Percentiles rank a stretch among this genome's conserved stretches.
Conservation (phyloP, 2,888 invertebrate genomes). For the Orthosia gracilis region DNA sequence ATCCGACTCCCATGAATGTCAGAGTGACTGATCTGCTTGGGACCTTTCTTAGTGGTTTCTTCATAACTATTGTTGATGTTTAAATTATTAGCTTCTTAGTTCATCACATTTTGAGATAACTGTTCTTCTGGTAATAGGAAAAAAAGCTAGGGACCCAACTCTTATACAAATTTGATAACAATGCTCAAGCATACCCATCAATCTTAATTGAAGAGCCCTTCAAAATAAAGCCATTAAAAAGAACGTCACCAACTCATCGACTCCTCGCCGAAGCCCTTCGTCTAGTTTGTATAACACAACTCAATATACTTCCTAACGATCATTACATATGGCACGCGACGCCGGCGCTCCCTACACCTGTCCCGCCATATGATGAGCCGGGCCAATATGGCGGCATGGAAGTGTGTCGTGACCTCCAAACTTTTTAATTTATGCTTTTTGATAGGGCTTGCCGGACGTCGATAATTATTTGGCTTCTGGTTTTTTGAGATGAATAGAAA, state of each 20-base stretch:
- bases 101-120: too few species aligned
- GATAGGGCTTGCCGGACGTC: conserved; percentile 36
- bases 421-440: conserved; percentile 61
- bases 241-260: conserved; percentile 7
- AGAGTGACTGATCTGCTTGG: not conserved
- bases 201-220: not conserved
- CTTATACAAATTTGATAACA: not conserved
- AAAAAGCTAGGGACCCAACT: not conserved
- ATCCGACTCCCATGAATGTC: not conserved
- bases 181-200: not conserved
- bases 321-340: conserved; percentile 59
- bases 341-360: conserved; percentile 72
- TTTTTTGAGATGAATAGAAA: conserved; percentile 12
- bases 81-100: too few species aligned
- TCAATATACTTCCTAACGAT: conserved; percentile 52
- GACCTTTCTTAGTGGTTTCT: not conserved
- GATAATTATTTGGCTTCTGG: conserved; percentile 34
- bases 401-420: conserved; percentile 69
- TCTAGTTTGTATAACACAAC: conserved; percentile 38
- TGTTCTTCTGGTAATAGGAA: too few species aligned
- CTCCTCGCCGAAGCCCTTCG: conserved; percentile 45
- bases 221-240: conserved; percentile 25
- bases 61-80: too few species aligned
- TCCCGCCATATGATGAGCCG: conserved; percentile 74
- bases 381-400: conserved; percentile 59